A percentile compares a stretch with the other conserved stretches of the same genome.
Conservation (phyloP, 2,113 vertebrate genomes). For the Petroica traversi region DNA sequence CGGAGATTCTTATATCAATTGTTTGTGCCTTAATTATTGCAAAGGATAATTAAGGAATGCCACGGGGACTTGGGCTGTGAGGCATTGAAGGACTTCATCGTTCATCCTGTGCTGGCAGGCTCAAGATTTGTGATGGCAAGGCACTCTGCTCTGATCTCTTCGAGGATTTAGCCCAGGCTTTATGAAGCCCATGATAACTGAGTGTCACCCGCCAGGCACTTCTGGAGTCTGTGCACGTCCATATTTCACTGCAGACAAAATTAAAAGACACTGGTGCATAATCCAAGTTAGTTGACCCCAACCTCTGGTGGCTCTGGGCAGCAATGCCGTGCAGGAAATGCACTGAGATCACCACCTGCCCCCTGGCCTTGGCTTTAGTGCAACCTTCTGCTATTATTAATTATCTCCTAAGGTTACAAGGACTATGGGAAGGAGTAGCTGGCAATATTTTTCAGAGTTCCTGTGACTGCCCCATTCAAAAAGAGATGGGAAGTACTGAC, state of each 20-base stretch:
- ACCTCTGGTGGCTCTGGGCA: neutral
- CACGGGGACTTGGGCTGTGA: neutral
- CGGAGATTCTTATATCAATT: slow-evolving; percentile 20
- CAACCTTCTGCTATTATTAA: neutral
- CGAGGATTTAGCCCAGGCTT: slow-evolving; percentile 14
- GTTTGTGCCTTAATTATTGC: slow-evolving; percentile 59
- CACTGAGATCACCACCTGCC: neutral
- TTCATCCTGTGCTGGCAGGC: slow-evolving; percentile 6
- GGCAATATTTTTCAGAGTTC: neutral
- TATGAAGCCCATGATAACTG: neutral
- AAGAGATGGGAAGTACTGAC: neutral
- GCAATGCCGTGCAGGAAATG: neutral
- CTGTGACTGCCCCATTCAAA: neutral
- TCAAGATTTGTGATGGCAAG: slow-evolving; percentile 3
- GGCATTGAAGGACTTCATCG: neutral
- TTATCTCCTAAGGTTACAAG: neutral
- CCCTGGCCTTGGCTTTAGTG: neutral
- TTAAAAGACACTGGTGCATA: neutral
- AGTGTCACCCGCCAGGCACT: neutral
- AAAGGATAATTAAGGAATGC: slow-evolving; percentile 47
- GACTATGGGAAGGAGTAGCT: neutral
- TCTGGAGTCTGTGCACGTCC: neutral
- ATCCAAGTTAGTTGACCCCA: neutral
- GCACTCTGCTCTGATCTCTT: neutral
- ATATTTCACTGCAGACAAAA: neutral